phyloP scores from a whole-genome alignment of 2,888 invertebrate species.

The Aporophyla lueneburgensis region DNA sequence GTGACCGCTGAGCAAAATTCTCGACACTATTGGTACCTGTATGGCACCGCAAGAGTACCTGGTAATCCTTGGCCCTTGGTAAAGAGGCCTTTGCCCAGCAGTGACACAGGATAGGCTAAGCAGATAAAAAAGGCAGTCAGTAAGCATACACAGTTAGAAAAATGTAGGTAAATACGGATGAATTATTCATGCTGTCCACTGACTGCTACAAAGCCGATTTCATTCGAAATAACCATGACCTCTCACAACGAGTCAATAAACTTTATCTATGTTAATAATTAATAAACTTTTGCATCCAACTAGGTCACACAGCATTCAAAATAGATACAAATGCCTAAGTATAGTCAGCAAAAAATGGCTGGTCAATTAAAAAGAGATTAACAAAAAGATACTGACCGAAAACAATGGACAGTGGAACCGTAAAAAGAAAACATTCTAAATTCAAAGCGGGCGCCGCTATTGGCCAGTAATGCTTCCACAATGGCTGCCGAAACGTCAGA shows the following conservation, averaged over 20 bases:
- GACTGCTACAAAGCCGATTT: too few relatives aligned
- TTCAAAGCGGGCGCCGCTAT: slow-evolving; percentile 82
- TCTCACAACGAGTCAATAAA: neutral
- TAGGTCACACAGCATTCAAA: neutral
- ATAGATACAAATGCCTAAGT: neutral
- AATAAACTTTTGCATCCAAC: slow-evolving; percentile 5
- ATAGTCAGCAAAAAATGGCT: neutral
- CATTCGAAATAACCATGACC: neutral
- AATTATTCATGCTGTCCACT: too few relatives aligned
- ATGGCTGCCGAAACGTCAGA: slow-evolving; percentile 86
- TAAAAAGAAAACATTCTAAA: slow-evolving; percentile 83
- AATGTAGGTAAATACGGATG: too few relatives aligned
- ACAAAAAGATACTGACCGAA: slow-evolving; percentile 68
- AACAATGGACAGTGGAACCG: slow-evolving; percentile 77
- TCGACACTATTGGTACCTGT: too few relatives aligned
- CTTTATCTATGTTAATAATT: neutral
- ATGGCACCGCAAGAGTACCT: too few relatives aligned
- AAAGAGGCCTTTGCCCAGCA: too few relatives aligned
- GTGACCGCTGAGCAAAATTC: too few relatives aligned
- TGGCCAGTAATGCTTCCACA: slow-evolving; percentile 78
- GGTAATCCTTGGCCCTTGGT: too few relatives aligned
- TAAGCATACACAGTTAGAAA: too few relatives aligned
- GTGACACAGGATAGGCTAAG: too few relatives aligned
- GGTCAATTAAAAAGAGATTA: slow-evolving; percentile 54
- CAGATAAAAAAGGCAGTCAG: too few relatives aligned